Conservation (phyloP, 2,888 invertebrate genomes). For the Frankliniella intonsa region DNA sequence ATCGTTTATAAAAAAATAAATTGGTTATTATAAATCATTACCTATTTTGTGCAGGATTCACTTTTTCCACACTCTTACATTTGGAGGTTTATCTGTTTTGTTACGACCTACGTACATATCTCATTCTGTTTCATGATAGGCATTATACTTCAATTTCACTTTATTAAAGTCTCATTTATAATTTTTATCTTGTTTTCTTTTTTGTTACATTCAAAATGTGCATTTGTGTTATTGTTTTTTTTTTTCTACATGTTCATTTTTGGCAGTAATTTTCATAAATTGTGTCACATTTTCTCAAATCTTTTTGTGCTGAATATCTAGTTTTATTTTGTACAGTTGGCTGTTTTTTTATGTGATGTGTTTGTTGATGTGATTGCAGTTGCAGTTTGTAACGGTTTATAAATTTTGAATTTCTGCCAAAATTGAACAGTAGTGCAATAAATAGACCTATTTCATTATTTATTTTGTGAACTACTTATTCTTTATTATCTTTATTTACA, state of each 20-base stretch:
- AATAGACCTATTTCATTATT: not conserved
- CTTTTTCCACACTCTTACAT: not conserved
- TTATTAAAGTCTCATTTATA: not conserved
- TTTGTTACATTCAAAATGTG: not conserved
- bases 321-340: not conserved
- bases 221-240: slow-evolving; percentile 6
- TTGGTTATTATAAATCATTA: not conserved
- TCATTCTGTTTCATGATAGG: not conserved
- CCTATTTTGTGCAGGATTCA: not conserved
- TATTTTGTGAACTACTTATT: not conserved
- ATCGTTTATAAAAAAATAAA: not conserved
- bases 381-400: not conserved
- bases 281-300: too few species aligned
- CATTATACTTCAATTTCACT: not conserved
- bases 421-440: not conserved
- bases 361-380: not conserved
- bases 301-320: too few species aligned
- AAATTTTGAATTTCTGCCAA: not conserved
- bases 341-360: not conserved
- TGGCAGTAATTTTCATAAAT: not conserved
- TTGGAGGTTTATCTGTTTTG: not conserved
- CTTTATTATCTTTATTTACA: not conserved
- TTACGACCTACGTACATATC: too few species aligned
- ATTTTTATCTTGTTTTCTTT: not conserved
- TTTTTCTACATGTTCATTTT: not conserved